Evolutionary conservation across 2,113 vertebrate genomes (phyloP), one percentile per base, ranked within the genome.

Genomic region (Heterochromis multidens): DNA sequence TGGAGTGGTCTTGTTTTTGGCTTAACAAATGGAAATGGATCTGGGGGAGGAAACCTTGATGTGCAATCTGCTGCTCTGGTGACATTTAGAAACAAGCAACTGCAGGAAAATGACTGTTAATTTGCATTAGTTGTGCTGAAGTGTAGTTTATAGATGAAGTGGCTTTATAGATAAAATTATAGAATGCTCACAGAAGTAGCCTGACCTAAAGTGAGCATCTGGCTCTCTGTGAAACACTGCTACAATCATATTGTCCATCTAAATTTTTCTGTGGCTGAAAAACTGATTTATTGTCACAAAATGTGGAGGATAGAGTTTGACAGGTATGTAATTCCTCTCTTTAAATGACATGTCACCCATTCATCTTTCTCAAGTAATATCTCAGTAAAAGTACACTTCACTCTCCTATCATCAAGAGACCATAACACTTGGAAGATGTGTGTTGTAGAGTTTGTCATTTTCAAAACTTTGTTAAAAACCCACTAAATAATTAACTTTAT

Each of bases 31-130:
- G 10, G 40, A 88, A 92, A 83, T 58, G 49, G 49, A 80, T 86
- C 54, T 62, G 62, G 11, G 49, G 82, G 77, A 29, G 81, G 87
- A 78, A 23, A 87, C 60, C 49, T 49, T 23, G 58, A 83, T 79
- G 81, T 84, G 58, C 31, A 40, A 83, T 91, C 52, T 79, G 85
- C 67, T 65, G 58, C 57, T 59, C 60, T 4, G 31, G 1, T 81
- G 85, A 61, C 90, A 87, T 89, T 87, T 89, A 57, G 46, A 80
- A 81, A 91, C n/a, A n/a, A 43, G 62, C 58, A 52, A 9, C 49
- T 10, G 60, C 21, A 63, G 58, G 19, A 33, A 81, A 74, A 67
- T 19, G n/a, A 62, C 23, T 33, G 63, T 49, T 84, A 7, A 87
- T 87, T 65, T 56, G 56, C n/a, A 61, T 60, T 58, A 49, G 27